Evolutionary conservation across 1,140 invertebrate species (phyloP), one percentile per base, ranked within the genome.

Genomic region (Hycleus phaleratus): DNA sequence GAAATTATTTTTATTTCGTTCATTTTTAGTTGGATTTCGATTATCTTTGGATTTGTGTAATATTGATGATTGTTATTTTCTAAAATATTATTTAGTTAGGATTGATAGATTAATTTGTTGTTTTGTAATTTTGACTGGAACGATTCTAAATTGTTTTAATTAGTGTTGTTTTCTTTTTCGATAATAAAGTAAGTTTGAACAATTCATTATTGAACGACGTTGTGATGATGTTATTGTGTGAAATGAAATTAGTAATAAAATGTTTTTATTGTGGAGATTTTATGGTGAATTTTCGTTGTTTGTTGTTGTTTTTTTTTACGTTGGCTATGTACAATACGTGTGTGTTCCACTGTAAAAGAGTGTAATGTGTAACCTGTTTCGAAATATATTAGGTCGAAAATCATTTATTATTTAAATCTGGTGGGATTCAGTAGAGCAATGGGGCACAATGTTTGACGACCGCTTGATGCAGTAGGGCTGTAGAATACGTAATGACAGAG

Each of bases 381-480:
- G 43, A 45, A 45, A 44, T 53, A 53, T 24, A 53, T 24, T 53
- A 45, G 51, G 51, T 53, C 43, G 51, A 46, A 55, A 46, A 55
- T 55, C 42, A 55, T 55, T 55, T 55, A 55, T 55, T 55, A 55
- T 55, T 55, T 55, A 55, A 55, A 55, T 55, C 52, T 55, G 44
- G 32, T 55, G 52, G 52, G 52, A 55, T 55, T 55, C 32, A 46
- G 43, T 55, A 24, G 42, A 46, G 52, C 52, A 47, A 46, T 46
- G 52, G 52, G 52, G 52, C 26, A 44, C 45, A 55, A 44, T 55
- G 43, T 55, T 55, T 55, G 44, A 55, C 51, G 51, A 45, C 51
- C 51, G 51, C 51, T 53, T 53, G 51, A 53, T 53, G 42, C 51
- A 53, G 51, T 53, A 45, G 51, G 51, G 51, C 26, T 53, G 51